phyloP scores from a whole-genome alignment of 2,113 vertebrate genomes.

The Fukomys damarensis region DNA sequence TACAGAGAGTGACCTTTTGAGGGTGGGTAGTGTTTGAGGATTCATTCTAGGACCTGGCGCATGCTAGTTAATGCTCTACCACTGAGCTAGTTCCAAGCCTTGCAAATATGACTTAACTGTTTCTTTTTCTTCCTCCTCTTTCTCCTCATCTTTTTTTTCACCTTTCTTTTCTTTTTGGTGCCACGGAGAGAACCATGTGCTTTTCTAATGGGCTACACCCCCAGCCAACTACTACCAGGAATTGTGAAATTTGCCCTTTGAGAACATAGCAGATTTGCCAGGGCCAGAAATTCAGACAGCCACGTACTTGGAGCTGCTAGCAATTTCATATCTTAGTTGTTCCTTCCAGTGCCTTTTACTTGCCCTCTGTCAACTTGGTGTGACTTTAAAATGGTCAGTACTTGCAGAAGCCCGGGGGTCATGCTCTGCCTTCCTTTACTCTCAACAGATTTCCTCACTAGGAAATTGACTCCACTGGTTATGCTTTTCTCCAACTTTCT shows the following conservation, averaged over 20 bases:
- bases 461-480: background rate
- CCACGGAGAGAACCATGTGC: background rate
- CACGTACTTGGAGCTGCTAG: background rate
- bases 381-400: background rate
- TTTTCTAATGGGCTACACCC: background rate
- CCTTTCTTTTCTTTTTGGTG: background rate
- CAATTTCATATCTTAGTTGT: background rate
- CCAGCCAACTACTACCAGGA: background rate
- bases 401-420: background rate
- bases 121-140: background rate
- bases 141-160: background rate
- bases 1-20: background rate
- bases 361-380: background rate
- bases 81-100: background rate
- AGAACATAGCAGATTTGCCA: background rate
- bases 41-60: background rate
- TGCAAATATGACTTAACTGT: conserved; percentile 31
- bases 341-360: background rate
- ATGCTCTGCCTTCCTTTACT: background rate
- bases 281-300: background rate
- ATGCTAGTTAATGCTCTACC: background rate
- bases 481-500: conserved; percentile 12
- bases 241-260: conserved; percentile 56
- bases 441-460: background rate
- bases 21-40: background rate